A percentile compares a stretch with the other conserved stretches of the same genome.
Conservation (phyloP, 2,113 vertebrate species). For the Eudyptes chrysolophus region DNA sequence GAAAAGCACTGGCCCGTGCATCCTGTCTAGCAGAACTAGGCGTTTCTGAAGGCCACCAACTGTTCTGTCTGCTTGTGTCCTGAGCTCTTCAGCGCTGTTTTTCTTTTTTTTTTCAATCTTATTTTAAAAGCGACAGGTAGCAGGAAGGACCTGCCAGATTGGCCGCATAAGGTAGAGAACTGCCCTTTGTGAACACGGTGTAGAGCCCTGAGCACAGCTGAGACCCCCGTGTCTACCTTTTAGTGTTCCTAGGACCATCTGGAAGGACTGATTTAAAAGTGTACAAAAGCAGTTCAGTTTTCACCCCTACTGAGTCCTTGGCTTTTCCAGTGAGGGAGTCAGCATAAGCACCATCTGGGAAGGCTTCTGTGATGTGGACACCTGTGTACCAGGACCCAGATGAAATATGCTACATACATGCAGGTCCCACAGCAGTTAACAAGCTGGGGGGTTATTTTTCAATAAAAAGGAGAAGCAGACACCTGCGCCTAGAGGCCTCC, state of each 20-base stretch:
- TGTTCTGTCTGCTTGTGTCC: not conserved
- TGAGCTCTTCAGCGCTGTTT: not conserved
- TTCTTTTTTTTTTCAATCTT: not conserved
- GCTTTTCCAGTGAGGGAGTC: not conserved
- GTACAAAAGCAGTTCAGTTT: not conserved
- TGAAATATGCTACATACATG: not conserved
- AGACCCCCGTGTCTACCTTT: rapidly evolving
- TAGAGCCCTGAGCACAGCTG: not conserved
- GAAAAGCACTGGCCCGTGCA: not conserved
- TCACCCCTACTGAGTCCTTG: not conserved
- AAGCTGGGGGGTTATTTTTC: not conserved
- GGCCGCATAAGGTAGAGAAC: not conserved
- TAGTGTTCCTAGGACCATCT: not conserved
- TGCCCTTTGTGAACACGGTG: not conserved
- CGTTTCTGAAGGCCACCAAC: not conserved
- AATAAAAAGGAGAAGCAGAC: not conserved
- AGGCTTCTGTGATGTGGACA: slow-evolving; percentile 19
- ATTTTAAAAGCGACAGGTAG: not conserved
- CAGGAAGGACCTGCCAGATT: not conserved
- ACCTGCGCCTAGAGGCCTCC: not conserved
- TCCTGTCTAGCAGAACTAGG: not conserved
- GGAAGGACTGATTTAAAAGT: not conserved
- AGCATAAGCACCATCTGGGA: not conserved
- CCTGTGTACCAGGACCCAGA: not conserved
- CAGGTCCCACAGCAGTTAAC: not conserved